phyloP scores from a whole-genome alignment of 1,140 invertebrate genomes.

The Cherax quadricarinatus region DNA sequence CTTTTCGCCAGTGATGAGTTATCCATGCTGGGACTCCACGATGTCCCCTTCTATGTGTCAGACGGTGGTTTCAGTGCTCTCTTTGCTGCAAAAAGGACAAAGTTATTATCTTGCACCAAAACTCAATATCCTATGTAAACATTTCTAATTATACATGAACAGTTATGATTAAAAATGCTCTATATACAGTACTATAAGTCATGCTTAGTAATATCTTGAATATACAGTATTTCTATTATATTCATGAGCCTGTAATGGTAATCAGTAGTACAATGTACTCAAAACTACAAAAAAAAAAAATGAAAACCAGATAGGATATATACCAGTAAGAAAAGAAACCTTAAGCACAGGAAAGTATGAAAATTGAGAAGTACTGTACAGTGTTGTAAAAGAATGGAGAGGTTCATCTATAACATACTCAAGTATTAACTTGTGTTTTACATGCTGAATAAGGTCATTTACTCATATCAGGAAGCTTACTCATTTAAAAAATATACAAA shows the following conservation, averaged over 20 bases:
- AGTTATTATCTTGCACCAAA: conserved; percentile 7
- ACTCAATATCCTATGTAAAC: neutral
- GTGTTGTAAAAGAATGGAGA: neutral
- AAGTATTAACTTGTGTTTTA: neutral
- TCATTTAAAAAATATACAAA: conserved; percentile 40
- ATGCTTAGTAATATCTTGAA: neutral
- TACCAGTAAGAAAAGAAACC: neutral
- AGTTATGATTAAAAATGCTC: neutral
- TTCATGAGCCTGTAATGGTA: neutral
- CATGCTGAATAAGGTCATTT: neutral
- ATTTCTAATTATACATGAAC: neutral
- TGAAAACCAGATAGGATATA: neutral
- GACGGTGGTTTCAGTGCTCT: conserved; percentile 72
- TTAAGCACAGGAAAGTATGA: neutral
- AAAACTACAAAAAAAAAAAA: neutral
- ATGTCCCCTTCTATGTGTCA: conserved; percentile 38
- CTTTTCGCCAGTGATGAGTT: neutral
- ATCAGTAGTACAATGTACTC: neutral
- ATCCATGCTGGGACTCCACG: neutral
- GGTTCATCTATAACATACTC: neutral
- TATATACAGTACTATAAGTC: neutral
- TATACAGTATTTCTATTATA: neutral
- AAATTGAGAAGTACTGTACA: neutral
- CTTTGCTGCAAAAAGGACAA: conserved; percentile 46
- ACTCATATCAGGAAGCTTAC: conserved; percentile 25